Evolutionary conservation across 2,797 vertebrate genomes (phyloP).

Genomic region (Micromesistius poutassou): DNA sequence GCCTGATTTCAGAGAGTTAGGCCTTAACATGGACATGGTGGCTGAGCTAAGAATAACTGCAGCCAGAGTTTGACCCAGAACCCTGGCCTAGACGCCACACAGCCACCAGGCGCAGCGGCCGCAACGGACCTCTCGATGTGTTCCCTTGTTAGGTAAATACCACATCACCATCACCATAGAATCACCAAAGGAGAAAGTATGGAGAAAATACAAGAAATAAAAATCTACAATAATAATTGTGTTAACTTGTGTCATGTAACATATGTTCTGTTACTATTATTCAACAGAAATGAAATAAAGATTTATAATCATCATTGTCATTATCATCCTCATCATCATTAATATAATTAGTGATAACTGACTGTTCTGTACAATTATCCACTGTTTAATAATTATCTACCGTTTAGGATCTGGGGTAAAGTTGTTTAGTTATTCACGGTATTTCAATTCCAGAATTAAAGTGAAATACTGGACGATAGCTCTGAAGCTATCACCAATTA

Average conservation of each 20-base stretch:
- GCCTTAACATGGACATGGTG: conserved; percentile 73
- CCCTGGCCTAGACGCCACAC: conserved; percentile 25
- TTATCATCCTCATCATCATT: background rate
- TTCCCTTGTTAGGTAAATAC: conserved; percentile 71
- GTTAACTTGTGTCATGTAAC: background rate
- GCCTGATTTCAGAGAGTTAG: conserved; percentile 54
- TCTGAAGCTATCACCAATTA: background rate
- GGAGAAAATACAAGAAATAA: background rate
- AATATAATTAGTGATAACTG: background rate
- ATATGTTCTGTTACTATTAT: background rate
- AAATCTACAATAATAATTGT: background rate
- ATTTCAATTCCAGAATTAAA: background rate
- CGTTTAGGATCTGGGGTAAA: background rate
- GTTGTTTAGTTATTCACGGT: background rate
- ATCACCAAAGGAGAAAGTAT: background rate
- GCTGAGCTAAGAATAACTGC: conserved; percentile 68
- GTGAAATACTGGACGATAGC: background rate
- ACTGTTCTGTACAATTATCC: background rate
- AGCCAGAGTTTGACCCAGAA: conserved; percentile 54
- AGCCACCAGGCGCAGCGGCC: conserved; percentile 30
- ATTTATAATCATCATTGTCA: background rate
- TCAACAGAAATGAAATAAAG: background rate
- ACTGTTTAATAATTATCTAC: background rate
- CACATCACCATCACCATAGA: conserved; percentile 28
- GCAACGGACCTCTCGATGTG: conserved; percentile 63